Conservation (phyloP, 2,888 invertebrate genomes). For the Polietes domitor region DNA sequence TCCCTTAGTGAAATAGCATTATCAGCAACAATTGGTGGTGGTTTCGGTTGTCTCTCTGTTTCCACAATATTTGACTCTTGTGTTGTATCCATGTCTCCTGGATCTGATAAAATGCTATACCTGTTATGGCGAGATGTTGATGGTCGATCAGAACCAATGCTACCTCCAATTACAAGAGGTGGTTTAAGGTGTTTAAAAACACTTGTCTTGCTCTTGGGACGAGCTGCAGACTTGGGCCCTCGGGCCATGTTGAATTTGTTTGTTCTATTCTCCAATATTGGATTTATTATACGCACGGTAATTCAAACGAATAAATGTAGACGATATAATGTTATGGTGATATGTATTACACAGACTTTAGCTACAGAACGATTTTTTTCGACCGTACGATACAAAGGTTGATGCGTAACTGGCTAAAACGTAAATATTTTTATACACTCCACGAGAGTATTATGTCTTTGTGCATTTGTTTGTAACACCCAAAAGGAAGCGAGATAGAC, state of each 20-base stretch:
- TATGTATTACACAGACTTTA: no score
- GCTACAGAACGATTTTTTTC: no score
- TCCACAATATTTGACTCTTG: not conserved
- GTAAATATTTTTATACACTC: no score
- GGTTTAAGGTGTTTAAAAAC: not conserved
- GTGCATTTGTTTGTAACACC: no score
- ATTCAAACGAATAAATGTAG: no score
- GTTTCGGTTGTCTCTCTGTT: not conserved
- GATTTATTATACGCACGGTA: no score
- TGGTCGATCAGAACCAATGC: not conserved
- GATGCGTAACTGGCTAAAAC: no score
- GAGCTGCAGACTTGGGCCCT: not conserved
- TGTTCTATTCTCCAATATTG: not conserved
- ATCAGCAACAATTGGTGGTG: conserved; percentile 8
- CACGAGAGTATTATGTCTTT: no score
- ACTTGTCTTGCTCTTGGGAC: not conserved
- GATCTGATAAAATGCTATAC: not conserved
- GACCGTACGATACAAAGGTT: no score
- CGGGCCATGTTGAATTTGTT: not conserved
- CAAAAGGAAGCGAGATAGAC: no score
- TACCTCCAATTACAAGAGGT: not conserved
- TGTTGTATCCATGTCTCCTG: not conserved
- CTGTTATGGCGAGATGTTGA: not conserved
- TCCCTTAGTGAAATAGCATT: not conserved
- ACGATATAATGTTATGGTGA: no score